Base-by-base conservation (phyloP, 1,140 invertebrate genomes). In the Wiebesia pumilae region DNA sequence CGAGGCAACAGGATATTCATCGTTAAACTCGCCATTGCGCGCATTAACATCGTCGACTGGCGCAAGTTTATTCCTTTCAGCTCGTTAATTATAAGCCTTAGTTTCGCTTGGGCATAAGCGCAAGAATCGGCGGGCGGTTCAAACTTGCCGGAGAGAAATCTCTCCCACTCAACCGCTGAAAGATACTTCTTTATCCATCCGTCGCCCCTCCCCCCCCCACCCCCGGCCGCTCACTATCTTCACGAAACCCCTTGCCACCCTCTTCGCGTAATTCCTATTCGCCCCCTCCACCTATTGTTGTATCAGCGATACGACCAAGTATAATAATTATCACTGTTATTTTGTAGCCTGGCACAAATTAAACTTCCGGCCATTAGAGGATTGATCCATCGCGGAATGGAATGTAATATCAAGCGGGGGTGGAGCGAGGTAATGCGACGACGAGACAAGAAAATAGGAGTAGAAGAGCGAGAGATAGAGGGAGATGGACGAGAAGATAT, bases 361-460 rank as follows among this genome's bases (percentile, higher is more conserved):
- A 92, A 91, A 90, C 90, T 90, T 89, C 89, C 90, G 90, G 89
- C 89, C 91, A 92, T 93, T 92, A 92, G 90, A 92, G 91, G 89
- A 93, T 93, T 92, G 92, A 92, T 92, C 91, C 90, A 89, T 81
- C 88, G 89, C 84, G 89, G 90, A 91, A 90, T 91, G 91, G 91
- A 93, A 93, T 92, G 92, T 93, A 93, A 93, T 93, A 93, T 92
- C 91, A 90, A 88, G 88, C 27, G n/a, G 88, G 67, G 83, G 87
- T 87, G 84, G 89, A 89, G 88, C 86, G 89, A 73, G 81, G 88
- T 87, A 88, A 88, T 83, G 82, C 81, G 83, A 71, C 65, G 84
- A 80, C 79, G 80, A 85, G 84, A 85, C 84, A 83, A 88, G 69
- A 79, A 77, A 47, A 67, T 73, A 7, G 58, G 69, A 54, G 10